Conservation (phyloP, 2,888 invertebrate species). For the Emesis furor region DNA sequence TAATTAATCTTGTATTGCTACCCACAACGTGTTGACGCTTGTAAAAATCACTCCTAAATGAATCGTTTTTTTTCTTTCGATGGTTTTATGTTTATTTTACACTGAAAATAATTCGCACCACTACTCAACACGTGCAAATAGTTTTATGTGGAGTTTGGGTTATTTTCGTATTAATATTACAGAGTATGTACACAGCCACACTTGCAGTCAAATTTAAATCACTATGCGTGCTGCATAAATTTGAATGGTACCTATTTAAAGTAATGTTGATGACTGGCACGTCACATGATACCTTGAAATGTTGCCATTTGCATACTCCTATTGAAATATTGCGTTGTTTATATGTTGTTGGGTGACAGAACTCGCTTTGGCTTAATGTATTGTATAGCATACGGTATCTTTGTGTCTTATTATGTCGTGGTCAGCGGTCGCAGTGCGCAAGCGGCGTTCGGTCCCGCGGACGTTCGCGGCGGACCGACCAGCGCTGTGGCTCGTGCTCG, state of each 20-base stretch:
- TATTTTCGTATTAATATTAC: too few species aligned
- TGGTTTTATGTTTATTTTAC: too few species aligned
- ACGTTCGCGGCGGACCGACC: slow-evolving; percentile 83
- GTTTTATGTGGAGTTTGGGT: too few species aligned
- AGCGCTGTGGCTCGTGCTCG: slow-evolving; percentile 83
- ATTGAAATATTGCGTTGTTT: not conserved
- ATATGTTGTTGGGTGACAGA: not conserved
- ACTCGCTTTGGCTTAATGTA: not conserved
- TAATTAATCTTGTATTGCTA: too few species aligned
- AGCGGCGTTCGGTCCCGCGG: slow-evolving; percentile 77
- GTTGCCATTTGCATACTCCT: not conserved
- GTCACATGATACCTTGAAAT: too few species aligned
- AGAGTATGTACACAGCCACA: not conserved
- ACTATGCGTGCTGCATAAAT: not conserved
- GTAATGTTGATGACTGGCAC: not conserved
- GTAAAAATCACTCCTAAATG: too few species aligned
- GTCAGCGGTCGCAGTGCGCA: slow-evolving; percentile 80
- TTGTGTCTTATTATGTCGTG: slow-evolving; percentile 73
- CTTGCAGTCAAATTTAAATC: not conserved
- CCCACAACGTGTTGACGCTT: too few species aligned
- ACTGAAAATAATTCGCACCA: too few species aligned
- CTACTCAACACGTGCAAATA: too few species aligned
- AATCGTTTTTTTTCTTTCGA: too few species aligned
- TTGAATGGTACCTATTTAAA: not conserved
- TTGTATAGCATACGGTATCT: not conserved